phyloP scores from a whole-genome alignment of 2,113 vertebrate genomes.

The Podilymbus podiceps region DNA sequence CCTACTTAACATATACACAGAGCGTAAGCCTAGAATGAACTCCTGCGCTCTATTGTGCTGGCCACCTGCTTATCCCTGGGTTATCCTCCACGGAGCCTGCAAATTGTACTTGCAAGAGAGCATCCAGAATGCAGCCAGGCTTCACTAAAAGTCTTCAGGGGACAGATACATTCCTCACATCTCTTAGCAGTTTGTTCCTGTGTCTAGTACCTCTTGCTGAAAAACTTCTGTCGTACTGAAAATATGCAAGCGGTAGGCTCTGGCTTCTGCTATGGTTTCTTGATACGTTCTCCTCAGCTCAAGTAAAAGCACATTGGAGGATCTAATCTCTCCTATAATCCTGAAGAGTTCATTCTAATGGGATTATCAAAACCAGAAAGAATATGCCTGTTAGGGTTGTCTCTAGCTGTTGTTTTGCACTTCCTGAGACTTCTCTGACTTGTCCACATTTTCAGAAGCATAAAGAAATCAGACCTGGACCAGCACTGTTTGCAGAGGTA shows the following conservation, averaged over 20 bases:
- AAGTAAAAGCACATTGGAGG: accelerated
- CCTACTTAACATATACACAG: accelerated
- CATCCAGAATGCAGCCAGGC: background rate
- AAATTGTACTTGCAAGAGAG: background rate
- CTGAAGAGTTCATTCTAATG: background rate
- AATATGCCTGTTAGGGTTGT: background rate
- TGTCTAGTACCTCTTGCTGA: background rate
- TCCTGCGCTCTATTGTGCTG: background rate
- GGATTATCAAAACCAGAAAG: background rate
- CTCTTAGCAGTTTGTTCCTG: background rate
- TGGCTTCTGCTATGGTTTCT: background rate
- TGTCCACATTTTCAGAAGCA: accelerated
- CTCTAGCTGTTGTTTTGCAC: background rate
- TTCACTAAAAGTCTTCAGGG: background rate
- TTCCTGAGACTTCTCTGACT: background rate
- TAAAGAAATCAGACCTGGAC: background rate
- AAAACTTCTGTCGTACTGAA: background rate
- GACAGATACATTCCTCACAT: accelerated
- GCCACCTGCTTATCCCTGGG: background rate
- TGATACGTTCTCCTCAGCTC: background rate
- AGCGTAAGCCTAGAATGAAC: background rate
- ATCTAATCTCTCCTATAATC: background rate
- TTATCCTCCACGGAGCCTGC: background rate
- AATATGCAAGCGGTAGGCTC: background rate
- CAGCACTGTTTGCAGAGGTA: background rate